Conservation (phyloP, 2,888 invertebrate genomes). For the Caenorhabditis sp. region DNA sequence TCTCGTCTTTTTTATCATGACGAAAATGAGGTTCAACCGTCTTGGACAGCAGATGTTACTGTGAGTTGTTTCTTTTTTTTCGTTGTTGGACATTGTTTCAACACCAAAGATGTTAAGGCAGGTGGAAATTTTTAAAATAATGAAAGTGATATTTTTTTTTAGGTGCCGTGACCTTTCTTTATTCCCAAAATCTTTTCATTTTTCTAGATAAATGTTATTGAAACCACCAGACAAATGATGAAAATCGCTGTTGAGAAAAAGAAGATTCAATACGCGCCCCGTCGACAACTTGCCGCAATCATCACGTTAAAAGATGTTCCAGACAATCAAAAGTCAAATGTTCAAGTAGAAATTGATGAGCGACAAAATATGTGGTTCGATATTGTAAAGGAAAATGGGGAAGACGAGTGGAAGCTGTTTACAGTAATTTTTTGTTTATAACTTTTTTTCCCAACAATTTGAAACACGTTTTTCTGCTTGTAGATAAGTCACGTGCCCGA, state of each 20-base stretch:
- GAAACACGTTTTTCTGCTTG: not conserved
- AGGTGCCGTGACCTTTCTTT: no score
- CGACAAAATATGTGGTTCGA: conserved; percentile 42
- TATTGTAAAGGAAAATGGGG: conserved; percentile 23
- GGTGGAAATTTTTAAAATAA: no score
- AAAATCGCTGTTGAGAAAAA: conserved; percentile 27
- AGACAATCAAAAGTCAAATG: not conserved
- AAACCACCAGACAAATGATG: conserved; percentile 20
- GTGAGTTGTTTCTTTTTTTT: conserved; percentile 9
- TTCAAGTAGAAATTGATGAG: conserved; percentile 33
- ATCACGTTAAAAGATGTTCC: conserved; percentile 30
- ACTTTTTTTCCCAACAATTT: not conserved
- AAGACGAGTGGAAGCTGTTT: conserved; percentile 31
- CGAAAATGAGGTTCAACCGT: conserved; percentile 44
- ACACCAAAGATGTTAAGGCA: no score
- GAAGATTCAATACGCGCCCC: conserved; percentile 19
- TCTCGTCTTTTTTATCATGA: conserved; percentile 59
- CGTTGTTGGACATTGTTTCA: no score
- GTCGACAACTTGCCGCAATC: conserved; percentile 33
- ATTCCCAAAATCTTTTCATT: not conserved
- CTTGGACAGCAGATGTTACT: conserved; percentile 46
- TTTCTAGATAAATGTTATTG: conserved; percentile 42
- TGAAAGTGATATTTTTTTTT: no score
- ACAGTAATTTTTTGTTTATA: not conserved
- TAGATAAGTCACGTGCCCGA: conserved; percentile 14